Evolutionary conservation across 2,113 vertebrate genomes (phyloP).

Genomic region (Camarhynchus parvulus): DNA sequence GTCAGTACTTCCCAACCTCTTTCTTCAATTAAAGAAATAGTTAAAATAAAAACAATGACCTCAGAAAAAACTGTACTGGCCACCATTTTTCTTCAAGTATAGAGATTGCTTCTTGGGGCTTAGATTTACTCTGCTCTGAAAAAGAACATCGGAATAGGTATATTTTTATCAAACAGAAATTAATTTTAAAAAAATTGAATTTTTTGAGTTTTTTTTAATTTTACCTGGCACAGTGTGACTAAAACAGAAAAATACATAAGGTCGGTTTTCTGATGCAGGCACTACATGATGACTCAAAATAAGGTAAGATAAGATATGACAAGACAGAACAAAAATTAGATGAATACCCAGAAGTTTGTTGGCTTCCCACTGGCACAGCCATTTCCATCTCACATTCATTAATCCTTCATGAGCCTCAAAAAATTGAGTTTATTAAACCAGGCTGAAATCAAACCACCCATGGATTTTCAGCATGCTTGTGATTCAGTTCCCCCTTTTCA

Average conservation of each 20-base stretch:
- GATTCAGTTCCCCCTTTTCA: not conserved
- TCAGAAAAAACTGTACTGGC: not conserved
- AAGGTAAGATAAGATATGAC: not conserved
- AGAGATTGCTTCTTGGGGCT: not conserved
- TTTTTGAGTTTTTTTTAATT: not conserved
- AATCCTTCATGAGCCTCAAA: constrained; percentile 2
- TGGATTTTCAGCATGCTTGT: not conserved
- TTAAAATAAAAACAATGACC: not conserved
- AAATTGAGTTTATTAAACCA: not conserved
- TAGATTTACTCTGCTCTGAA: not conserved
- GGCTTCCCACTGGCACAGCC: not conserved
- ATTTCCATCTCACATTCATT: not conserved
- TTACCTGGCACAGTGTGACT: not conserved
- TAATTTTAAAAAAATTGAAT: not conserved
- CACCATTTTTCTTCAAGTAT: fast-evolving
- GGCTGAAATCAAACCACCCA: not conserved
- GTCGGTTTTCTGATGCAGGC: not conserved
- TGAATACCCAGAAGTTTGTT: not conserved
- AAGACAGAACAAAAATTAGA: not conserved
- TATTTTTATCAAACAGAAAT: not conserved
- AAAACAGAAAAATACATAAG: not conserved
- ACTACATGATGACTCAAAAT: not conserved
- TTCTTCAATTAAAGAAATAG: not conserved
- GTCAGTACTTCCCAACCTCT: not conserved
- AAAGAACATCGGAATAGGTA: not conserved